These are phyloP conservation scores for Epirrhoe tristata DNA, from an alignment of 2,888 invertebrate species.

Conservation along the genomic window DNA sequence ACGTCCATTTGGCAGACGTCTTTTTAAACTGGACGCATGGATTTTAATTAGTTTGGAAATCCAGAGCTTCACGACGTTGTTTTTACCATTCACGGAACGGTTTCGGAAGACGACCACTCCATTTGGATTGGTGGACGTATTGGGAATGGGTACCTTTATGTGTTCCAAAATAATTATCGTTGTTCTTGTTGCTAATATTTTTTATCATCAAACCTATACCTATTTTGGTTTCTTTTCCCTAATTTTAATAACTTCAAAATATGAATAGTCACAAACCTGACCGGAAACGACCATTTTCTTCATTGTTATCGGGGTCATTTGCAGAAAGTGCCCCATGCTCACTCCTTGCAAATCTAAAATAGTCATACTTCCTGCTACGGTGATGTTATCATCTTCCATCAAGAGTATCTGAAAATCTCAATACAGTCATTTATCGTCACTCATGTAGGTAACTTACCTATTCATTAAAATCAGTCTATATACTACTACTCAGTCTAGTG, in stretches of 20 bases:
- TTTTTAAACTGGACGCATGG: too few relatives aligned
- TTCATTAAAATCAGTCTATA: not conserved
- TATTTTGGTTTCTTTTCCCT: too few relatives aligned
- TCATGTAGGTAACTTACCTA: not conserved
- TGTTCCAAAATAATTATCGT: too few relatives aligned
- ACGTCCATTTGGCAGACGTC: too few relatives aligned
- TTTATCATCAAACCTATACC: too few relatives aligned
- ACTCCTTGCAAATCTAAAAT: slow-evolving; percentile 82
- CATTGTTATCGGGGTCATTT: slow-evolving; percentile 79
- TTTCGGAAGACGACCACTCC: too few relatives aligned
- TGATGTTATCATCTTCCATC: slow-evolving; percentile 81
- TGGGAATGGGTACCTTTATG: too few relatives aligned
- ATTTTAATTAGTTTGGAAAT: too few relatives aligned
- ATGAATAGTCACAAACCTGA: slow-evolving; percentile 57
- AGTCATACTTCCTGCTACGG: slow-evolving; percentile 70
- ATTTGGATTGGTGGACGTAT: too few relatives aligned
- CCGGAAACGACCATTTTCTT: slow-evolving; percentile 78
- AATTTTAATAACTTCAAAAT: not conserved
- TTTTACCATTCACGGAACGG: too few relatives aligned
- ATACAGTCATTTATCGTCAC: not conserved
- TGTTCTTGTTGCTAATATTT: too few relatives aligned
- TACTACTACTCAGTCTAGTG: not conserved
- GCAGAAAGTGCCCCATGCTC: slow-evolving; percentile 78
- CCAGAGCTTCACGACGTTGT: too few relatives aligned
- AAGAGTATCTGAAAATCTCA: slow-evolving; percentile 66